phyloP scores from a whole-genome alignment of 2,888 invertebrate species.

The Eumacrocentrus americanus region DNA sequence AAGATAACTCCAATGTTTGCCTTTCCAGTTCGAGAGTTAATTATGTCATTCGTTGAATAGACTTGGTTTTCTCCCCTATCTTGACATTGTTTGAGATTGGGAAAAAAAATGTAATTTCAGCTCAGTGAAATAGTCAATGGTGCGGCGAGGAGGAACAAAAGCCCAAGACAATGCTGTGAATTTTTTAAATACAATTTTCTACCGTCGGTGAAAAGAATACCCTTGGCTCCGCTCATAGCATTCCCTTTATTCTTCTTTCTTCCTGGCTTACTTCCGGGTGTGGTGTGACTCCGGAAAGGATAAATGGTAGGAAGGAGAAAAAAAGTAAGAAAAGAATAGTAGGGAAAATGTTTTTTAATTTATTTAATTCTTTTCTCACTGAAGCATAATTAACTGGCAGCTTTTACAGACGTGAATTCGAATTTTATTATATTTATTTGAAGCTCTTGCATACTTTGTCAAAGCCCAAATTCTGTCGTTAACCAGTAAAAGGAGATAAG shows the following conservation, averaged over 20 bases:
- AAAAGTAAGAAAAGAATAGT: not conserved
- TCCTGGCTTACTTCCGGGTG: not conserved
- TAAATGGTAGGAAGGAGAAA: conserved; percentile 14
- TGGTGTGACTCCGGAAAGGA: not conserved
- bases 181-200: conserved; percentile 41
- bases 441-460: not conserved
- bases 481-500: too few relatives aligned
- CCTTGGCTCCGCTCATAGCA: conserved; percentile 6
- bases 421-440: not conserved
- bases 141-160: not conserved
- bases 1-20: not conserved
- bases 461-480: not conserved
- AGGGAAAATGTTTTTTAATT: not conserved
- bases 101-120: conserved; percentile 12
- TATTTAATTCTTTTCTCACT: conserved; percentile 5
- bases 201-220: conserved; percentile 23
- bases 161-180: conserved; percentile 29
- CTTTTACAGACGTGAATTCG: not conserved
- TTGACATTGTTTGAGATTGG: not conserved
- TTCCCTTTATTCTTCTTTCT: conserved; percentile 14
- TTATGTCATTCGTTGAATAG: not conserved
- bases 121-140: conserved; percentile 5
- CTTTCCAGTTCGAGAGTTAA: not conserved
- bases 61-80: not conserved
- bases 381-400: not conserved